Evolutionary conservation across 1,140 invertebrate genomes (phyloP).

Genomic region (Drosophila melanica): DNA sequence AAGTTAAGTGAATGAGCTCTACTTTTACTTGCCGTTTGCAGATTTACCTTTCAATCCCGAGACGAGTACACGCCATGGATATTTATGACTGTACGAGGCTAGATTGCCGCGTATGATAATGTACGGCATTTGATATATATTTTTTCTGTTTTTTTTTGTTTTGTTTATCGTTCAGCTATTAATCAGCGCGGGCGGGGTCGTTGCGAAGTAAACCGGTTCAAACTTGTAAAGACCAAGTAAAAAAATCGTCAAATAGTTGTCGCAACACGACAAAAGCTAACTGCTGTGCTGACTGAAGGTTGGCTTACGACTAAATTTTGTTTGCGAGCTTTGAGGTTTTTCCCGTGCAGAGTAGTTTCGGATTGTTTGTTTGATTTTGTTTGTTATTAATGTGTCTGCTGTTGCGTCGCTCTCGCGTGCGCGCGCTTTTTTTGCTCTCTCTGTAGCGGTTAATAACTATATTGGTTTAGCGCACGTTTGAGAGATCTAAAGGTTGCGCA

Average conservation of each 20-base stretch:
- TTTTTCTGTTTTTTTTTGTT: constrained; percentile 35
- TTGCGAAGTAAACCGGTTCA: constrained; percentile 41
- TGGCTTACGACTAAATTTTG: constrained; percentile 71
- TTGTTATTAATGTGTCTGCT: constrained; percentile 62
- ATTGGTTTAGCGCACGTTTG: constrained; percentile 58
- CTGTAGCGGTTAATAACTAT: constrained; percentile 72
- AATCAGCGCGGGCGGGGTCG: constrained; percentile 61
- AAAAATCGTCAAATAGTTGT: constrained; percentile 29
- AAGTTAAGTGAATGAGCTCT: background rate
- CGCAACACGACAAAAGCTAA: constrained; percentile 39
- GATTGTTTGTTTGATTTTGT: constrained; percentile 44
- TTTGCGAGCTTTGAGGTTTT: constrained; percentile 57
- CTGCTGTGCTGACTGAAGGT: constrained; percentile 60
- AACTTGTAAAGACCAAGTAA: constrained; percentile 39
- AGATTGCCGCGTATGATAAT: constrained; percentile 94
- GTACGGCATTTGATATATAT: constrained; percentile 89
- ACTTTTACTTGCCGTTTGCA: constrained; percentile 17
- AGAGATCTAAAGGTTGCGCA: too few relatives aligned
- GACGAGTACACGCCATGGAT: constrained; percentile 92
- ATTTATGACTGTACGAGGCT: constrained; percentile 92
- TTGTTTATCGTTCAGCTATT: constrained; percentile 15
- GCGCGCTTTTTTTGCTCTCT: constrained; percentile 20
- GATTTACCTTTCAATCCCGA: constrained; percentile 91
- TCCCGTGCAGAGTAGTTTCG: constrained; percentile 44
- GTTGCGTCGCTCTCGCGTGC: constrained; percentile 40